These are phyloP conservation scores for Calliphora vomitoria DNA, from an alignment of 2,888 invertebrate genomes.

Conservation along the genomic window DNA sequence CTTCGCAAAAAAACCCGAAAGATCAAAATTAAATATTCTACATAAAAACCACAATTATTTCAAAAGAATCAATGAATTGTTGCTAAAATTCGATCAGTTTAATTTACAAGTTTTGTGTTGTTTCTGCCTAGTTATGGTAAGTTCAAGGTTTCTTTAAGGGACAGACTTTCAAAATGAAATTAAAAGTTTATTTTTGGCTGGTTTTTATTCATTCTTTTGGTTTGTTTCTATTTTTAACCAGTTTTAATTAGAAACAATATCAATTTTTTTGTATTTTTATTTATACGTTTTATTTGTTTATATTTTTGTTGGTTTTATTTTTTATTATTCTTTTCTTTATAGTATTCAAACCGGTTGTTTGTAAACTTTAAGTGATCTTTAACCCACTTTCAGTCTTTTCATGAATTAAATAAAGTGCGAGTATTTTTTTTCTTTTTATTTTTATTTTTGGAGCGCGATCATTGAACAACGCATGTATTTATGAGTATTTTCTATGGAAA, in stretches of 20 bases:
- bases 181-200: neutral
- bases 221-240: conserved; percentile 40
- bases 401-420: conserved; percentile 62
- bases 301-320: neutral
- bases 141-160: conserved; percentile 26
- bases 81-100: no score
- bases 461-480: conserved; percentile 2
- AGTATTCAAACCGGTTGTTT: conserved; percentile 64
- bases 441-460: neutral
- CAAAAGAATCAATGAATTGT: no score
- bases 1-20: no score
- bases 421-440: neutral
- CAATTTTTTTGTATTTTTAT: conserved; percentile 2
- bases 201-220: neutral
- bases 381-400: conserved; percentile 67
- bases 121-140: conserved; percentile 7
- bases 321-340: conserved; percentile 5
- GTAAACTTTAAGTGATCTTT: conserved; percentile 71
- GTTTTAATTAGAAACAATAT: conserved; percentile 63
- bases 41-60: no score
- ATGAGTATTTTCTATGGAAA: conserved; percentile 26
- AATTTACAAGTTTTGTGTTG: neutral
- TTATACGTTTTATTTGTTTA: conserved; percentile 3
- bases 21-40: no score
- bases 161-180: neutral